A percentile compares a stretch with the other conserved stretches of the same genome.
Conservation (phyloP, 2,113 vertebrate genomes). For the Mormoops blainvillei region DNA sequence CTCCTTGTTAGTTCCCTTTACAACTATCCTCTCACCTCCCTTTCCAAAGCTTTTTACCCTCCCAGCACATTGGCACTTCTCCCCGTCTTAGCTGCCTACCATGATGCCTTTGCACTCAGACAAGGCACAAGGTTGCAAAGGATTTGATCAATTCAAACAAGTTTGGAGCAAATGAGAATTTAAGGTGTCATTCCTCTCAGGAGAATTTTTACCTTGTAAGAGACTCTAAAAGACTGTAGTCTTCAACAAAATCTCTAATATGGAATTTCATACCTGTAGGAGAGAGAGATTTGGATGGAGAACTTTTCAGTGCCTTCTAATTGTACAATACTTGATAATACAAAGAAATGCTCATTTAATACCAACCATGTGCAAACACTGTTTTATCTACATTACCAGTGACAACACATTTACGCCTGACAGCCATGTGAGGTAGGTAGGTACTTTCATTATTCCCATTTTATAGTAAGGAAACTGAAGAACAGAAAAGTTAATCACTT, state of each 20-base stretch:
- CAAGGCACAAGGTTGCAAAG: background rate
- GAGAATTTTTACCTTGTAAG: background rate
- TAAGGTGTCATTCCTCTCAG: background rate
- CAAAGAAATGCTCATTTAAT: background rate
- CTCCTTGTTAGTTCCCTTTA: background rate
- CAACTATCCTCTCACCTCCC: background rate
- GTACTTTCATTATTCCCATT: background rate
- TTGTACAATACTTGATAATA: background rate
- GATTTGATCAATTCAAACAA: background rate
- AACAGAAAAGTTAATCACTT: background rate
- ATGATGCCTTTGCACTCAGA: background rate
- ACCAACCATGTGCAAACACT: background rate
- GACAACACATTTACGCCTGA: background rate
- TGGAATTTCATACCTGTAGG: background rate
- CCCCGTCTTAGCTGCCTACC: background rate
- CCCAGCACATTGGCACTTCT: background rate
- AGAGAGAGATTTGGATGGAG: background rate
- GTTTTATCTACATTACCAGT: background rate
- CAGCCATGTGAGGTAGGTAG: background rate
- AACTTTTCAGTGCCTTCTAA: background rate
- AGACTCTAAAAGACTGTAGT: background rate
- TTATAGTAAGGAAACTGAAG: constrained; percentile 4
- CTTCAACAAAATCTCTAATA: background rate
- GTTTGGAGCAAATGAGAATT: background rate
- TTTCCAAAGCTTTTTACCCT: background rate